These are phyloP conservation scores for Vollenhovia emeryi DNA, from an alignment of 1,140 invertebrate species.

Conservation along the genomic window DNA sequence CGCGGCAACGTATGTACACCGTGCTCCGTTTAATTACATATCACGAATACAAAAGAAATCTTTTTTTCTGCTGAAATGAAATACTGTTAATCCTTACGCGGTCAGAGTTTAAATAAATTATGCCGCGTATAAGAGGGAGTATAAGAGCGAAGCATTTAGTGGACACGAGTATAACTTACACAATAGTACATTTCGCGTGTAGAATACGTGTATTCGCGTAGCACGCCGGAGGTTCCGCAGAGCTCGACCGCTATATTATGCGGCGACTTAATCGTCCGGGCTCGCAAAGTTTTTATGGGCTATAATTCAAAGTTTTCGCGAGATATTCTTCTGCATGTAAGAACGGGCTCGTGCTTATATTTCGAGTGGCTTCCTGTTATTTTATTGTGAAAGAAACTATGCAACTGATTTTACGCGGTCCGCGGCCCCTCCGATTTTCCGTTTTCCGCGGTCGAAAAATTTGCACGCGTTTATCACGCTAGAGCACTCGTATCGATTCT, in stretches of 20 bases:
- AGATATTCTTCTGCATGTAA: constrained; percentile 70
- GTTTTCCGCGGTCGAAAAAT: neutral
- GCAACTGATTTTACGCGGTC: constrained; percentile 18
- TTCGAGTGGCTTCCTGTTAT: constrained; percentile 59
- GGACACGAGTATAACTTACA: constrained; percentile 27
- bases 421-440: neutral
- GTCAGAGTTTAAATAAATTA: constrained; percentile 50
- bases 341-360: constrained; percentile 27
- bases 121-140: neutral
- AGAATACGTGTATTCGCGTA: constrained; percentile 7
- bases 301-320: constrained; percentile 79
- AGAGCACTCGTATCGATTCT: neutral
- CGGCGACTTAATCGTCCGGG: constrained; percentile 77
- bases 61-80: neutral
- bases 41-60: neutral
- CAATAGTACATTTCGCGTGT: constrained; percentile 24
- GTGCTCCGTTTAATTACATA: neutral
- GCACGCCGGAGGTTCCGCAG: neutral
- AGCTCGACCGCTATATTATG: constrained; percentile 73
- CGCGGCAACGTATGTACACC: neutral
- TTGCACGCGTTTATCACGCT: neutral
- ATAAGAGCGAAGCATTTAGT: constrained; percentile 57
- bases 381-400: constrained; percentile 19
- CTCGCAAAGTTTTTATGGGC: constrained; percentile 79
- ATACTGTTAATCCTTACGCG: neutral